A percentile compares a stretch with the other conserved stretches of the same genome.
phyloP scores from a whole-genome alignment of 2,888 invertebrate genomes.

The Amaurobius ferox region DNA sequence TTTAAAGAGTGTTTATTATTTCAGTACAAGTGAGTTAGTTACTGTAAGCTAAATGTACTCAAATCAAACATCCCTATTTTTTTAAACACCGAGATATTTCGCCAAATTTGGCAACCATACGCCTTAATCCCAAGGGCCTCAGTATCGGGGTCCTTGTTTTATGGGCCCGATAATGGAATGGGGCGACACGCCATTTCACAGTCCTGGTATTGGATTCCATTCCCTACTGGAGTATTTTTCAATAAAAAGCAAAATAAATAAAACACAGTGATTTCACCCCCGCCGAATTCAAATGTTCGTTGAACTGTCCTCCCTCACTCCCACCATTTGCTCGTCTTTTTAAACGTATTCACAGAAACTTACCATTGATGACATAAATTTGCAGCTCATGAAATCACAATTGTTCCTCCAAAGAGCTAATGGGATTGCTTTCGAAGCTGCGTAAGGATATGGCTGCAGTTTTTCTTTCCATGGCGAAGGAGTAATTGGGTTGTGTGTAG shows the following conservation, averaged over 20 bases:
- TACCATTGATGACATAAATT: conserved; percentile 66
- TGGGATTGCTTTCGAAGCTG: conserved; percentile 30
- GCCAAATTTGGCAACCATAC: conserved; percentile 37
- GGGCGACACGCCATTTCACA: conserved; percentile 58
- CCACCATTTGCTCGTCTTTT: conserved; percentile 27
- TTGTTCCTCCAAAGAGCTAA: conserved; percentile 49
- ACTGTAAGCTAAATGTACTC: no score
- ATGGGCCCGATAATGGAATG: conserved; percentile 68
- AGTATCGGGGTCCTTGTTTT: conserved; percentile 70
- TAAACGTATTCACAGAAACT: conserved; percentile 56
- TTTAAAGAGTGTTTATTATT: no score
- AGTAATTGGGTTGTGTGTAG: conserved; percentile 44
- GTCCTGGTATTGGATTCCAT: conserved; percentile 67
- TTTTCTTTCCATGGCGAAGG: conserved; percentile 10
- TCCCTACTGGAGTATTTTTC: conserved; percentile 63
- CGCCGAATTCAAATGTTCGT: conserved; percentile 33
- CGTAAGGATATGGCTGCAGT: conserved; percentile 3
- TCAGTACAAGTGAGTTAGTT: no score
- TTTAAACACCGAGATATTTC: background rate
- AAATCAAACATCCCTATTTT: no score
- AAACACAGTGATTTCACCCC: conserved; percentile 11
- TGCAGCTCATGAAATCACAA: conserved; percentile 59
- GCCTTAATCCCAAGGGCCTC: conserved; percentile 43
- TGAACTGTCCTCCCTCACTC: conserved; percentile 30
- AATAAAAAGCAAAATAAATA: conserved; percentile 19